phyloP scores from a whole-genome alignment of 2,888 invertebrate species.

The Pachymerium ferrugineum region DNA sequence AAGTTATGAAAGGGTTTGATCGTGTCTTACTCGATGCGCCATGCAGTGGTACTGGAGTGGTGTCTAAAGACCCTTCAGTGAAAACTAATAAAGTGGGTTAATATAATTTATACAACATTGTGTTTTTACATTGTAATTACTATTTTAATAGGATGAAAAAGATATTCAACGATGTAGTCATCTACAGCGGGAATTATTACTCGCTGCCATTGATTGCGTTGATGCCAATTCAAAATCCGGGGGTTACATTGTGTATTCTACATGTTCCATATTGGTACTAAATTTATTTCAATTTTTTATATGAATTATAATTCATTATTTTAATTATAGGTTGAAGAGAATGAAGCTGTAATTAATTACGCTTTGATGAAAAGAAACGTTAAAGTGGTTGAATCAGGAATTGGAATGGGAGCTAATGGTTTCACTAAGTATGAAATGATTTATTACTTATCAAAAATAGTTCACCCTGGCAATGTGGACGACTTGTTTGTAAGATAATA shows the following conservation, averaged over 20 bases:
- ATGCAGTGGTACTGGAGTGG: constrained; percentile 96
- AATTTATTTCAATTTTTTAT: too few relatives aligned
- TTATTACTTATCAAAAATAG: background rate
- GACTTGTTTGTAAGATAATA: background rate
- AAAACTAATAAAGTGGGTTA: constrained; percentile 69
- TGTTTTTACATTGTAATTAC: constrained; percentile 5
- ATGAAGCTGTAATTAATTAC: constrained; percentile 95
- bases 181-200: constrained; percentile 81
- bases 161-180: constrained; percentile 89
- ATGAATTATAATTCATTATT: background rate
- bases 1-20: constrained; percentile 84
- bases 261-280: constrained; percentile 81
- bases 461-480: too few relatives aligned
- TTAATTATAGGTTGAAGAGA: constrained; percentile 76
- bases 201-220: constrained; percentile 94
- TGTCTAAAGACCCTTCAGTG: constrained; percentile 94
- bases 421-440: constrained; percentile 64
- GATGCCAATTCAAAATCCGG: constrained; percentile 87
- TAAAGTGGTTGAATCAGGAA: constrained; percentile 83
- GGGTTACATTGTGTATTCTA: constrained; percentile 95
- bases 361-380: constrained; percentile 84
- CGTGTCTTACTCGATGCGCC: constrained; percentile 94
- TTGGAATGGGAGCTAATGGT: constrained; percentile 93
- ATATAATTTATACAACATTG: background rate
- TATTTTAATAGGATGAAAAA: constrained; percentile 58